Conservation (phyloP, 2,113 vertebrate species). For the Cygnus atratus region DNA sequence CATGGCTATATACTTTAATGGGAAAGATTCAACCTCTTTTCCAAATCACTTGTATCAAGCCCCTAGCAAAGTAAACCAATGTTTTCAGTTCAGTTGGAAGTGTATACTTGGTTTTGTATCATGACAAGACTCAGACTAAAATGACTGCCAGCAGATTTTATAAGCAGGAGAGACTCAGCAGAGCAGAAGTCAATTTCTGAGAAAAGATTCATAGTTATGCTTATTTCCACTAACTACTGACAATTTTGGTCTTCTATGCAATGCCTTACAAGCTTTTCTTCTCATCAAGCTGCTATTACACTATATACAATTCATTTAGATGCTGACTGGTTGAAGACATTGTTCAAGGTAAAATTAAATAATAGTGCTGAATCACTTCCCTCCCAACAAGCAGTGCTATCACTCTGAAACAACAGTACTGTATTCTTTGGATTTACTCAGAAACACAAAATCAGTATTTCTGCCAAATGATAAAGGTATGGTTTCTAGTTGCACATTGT, state of each 20-base stretch:
- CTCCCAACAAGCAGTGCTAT: neutral
- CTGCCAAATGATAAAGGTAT: neutral
- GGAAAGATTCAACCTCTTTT: neutral
- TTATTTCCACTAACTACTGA: slow-evolving; percentile 13
- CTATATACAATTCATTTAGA: slow-evolving; percentile 7
- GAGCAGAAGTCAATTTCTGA: slow-evolving; percentile 17
- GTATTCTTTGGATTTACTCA: neutral
- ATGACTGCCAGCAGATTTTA: neutral
- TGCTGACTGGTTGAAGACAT: neutral
- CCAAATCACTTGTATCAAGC: neutral
- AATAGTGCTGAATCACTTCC: neutral
- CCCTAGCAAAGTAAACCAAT: neutral
- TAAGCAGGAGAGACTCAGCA: slow-evolving; percentile 1
- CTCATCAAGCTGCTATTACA: neutral
- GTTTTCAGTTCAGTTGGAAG: neutral
- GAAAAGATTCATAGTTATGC: slow-evolving; percentile 21
- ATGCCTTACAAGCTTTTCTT: neutral
- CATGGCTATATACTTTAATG: neutral
- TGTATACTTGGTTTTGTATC: neutral
- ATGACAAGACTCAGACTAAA: neutral
- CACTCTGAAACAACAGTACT: neutral
- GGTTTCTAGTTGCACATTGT: neutral
- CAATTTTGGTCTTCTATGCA: slow-evolving; percentile 1
- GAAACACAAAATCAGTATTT: neutral
- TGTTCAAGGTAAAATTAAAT: slow-evolving; percentile 23